Percentiles rank a stretch among this genome's conserved stretches.
phyloP scores from a whole-genome alignment of 2,888 invertebrate genomes.

The Ariolimax columbianus region DNA sequence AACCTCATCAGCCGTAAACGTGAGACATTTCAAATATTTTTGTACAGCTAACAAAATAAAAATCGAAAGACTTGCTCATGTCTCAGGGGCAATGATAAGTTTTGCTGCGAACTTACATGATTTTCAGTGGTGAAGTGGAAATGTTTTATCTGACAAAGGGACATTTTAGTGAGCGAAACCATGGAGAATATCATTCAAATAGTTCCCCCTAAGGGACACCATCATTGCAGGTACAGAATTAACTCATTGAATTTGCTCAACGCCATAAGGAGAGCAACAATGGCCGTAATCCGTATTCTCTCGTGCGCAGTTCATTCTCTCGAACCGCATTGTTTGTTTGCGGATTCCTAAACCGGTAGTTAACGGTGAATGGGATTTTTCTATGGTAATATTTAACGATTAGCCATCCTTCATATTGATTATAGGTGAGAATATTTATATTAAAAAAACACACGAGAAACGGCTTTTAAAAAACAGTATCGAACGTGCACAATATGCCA shows the following conservation, averaged over 20 bases:
- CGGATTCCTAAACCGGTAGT: conserved; percentile 19
- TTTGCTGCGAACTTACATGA: too few relatives aligned
- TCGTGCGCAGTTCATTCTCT: conserved; percentile 4
- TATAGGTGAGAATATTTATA: neutral
- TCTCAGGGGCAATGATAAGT: too few relatives aligned
- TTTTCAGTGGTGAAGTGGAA: neutral
- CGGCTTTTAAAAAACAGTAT: neutral
- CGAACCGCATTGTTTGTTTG: neutral
- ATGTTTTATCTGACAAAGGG: neutral
- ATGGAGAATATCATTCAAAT: neutral
- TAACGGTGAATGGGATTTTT: neutral
- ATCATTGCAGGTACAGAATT: conserved; percentile 8
- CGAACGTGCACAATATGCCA: neutral
- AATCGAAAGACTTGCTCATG: too few relatives aligned
- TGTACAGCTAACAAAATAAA: too few relatives aligned
- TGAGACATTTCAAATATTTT: too few relatives aligned
- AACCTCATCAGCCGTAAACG: too few relatives aligned
- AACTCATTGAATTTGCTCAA: neutral
- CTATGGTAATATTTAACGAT: conserved; percentile 24
- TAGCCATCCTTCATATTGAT: neutral
- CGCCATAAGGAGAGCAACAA: neutral
- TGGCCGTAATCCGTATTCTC: neutral
- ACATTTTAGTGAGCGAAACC: neutral
- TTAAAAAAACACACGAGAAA: neutral
- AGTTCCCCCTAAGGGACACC: neutral